Base-by-base conservation (phyloP, 2,888 invertebrate genomes). In the Vanessa cardui region DNA sequence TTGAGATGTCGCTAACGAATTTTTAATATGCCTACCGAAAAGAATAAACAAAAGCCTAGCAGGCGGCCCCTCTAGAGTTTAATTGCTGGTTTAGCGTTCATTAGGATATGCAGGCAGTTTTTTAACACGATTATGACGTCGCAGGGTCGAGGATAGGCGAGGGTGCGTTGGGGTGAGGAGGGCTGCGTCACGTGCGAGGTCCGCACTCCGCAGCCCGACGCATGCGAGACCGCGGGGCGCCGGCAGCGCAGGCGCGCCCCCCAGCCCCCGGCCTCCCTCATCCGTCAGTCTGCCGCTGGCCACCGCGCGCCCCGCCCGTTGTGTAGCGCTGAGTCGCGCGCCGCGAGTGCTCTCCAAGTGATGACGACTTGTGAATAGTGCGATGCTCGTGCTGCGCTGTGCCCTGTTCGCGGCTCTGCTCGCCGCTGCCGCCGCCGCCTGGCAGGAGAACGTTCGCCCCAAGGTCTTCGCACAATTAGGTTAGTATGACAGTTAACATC, bases 391-490 rank as follows among this genome's bases (percentile, higher is more conserved):
- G 89, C 84, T 88, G 76, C 91, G 90, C 83, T 90, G 89, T 89
- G 88, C 87, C 83, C 83, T 89, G 80, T 74, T 93, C 81, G 91
- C 93, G 92, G 89, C 93, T 85, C 84, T 94, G 89, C 86, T 91
- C 90, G 90, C 92, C 92, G 82, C 83, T 81, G 89, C 90, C 91
- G 93, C 84, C 94, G 95, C 84, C 72, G 96, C 96, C 83, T 97
- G 97, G 97, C 97, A 97, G 95, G 97, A 97, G 93, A 97, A 97
- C 93, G 96, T 97, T 90, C 94, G 97, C 93, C 97, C 97, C 84
- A 97, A 97, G 95, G 96, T 97, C 95, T 97, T 96, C 94, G 97
- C 97, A 88, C 96, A 97, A 95, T 94, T 97, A 95, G 97, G 97
- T 97, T 91, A 96, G 97, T 76, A 54, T 44, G 67, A 85, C 85